A percentile compares a stretch with the other conserved stretches of the same genome.
Evolutionary conservation across 1,140 invertebrate genomes (phyloP).

Genomic region (Vanessa tameamea): DNA sequence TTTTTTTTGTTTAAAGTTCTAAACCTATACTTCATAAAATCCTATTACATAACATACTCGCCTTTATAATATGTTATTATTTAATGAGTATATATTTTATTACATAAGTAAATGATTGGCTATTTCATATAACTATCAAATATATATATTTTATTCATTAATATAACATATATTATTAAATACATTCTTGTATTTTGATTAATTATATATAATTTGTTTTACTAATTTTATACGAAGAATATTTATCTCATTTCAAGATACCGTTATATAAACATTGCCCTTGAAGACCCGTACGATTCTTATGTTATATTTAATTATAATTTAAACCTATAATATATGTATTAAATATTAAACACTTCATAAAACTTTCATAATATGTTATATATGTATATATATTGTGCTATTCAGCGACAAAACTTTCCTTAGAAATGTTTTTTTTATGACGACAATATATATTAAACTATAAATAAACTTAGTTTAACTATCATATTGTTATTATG

Average conservation of each 20-base stretch:
- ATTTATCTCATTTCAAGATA: background rate
- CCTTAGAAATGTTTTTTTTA: no score
- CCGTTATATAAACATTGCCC: background rate
- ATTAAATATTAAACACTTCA: background rate
- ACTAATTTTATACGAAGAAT: no score
- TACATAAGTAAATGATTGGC: background rate
- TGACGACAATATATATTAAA: no score
- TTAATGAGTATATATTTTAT: background rate
- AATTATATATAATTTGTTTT: no score
- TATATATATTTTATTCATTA: no score
- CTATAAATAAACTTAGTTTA: no score
- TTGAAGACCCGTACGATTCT: background rate
- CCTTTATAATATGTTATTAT: background rate
- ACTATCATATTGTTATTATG: no score
- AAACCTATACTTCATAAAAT: constrained; percentile 24
- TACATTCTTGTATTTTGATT: no score
- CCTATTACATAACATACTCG: background rate
- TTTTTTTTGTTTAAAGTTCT: constrained; percentile 23
- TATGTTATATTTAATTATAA: background rate
- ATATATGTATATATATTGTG: no score
- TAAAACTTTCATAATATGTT: background rate
- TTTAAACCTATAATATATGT: background rate
- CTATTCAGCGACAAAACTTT: no score
- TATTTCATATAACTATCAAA: background rate
- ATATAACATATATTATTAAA: no score